Base-by-base conservation (phyloP, 2,113 vertebrate genomes). In the Dicerorhinus sumatrensis region DNA sequence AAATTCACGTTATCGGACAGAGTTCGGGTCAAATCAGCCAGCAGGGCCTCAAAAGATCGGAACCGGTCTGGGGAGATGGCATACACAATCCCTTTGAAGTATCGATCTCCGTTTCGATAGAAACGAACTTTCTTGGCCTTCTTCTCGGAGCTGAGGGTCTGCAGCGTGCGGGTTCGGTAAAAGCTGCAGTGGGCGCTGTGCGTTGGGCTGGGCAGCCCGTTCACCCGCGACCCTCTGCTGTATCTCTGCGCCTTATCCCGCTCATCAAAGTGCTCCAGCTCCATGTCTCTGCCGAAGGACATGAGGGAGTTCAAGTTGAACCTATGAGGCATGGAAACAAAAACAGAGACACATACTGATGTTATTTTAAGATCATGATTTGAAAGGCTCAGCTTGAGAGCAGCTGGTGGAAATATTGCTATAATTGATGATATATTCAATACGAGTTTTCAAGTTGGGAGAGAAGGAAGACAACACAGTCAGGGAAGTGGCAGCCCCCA, bases 101-200 rank as follows among this genome's bases (percentile, higher is more conserved):
- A 99, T 16, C 99, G 99, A 98, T 99, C 99, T 97, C 99, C 99
- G 0, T 99, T 99, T 58, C 99, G 99, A 98, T 99, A 99, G 99
- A 99, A 99, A 21, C 99, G 99, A 23, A 99, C 99, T 97, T 99
- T 99, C 99, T 99, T 99, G 97, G 99, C 99, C 97, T 99, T 99
- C 97, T 99, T 99, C 98, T 99, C 99, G 0, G 99, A 99, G 96
- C 99, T 99, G 97, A 99, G 99, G 4, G 99, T 99, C 98, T 99
- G 99, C 88, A 99, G 99, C 0, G 99, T 99, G 79, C 99, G 99
- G 98, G 99, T 99, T 97, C 99, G 98, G 98, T 99, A 99, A 97
- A 99, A 99, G 98, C 99, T 99, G 99, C 99, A 99, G 98, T 99
- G 99, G 88, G 99, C 99, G 51, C 99, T 99, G 93, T 99, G 99